Base-by-base conservation (phyloP, 2,888 invertebrate species). In the Scaptomyza parva region DNA sequence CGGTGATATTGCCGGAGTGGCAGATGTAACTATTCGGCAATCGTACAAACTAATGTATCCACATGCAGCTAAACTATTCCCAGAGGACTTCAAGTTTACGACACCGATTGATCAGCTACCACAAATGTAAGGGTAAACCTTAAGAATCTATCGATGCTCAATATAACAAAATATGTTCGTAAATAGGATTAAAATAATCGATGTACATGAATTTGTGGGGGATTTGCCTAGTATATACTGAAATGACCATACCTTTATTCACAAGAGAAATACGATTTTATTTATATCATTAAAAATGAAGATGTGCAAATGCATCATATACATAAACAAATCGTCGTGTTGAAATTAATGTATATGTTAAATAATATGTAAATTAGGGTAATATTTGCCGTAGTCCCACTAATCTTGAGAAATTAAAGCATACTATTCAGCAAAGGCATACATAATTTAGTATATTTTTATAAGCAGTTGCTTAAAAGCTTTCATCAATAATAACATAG, bases 1-100 rank as follows among this genome's bases (percentile, higher is more conserved):
- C 80, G 98, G 99, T 0, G 99, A 99, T 89, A 97, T 99, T 79
- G 98, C 99, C 33, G 99, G 99, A 35, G 99, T 98, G 0, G 99
- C 99, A 3, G 99, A 99, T 91, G 98, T 98, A 12, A 99, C 99
- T 1, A 99, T 99, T 78, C 93, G 98, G 26, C 98, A 99, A 90
- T 97, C 98, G 0, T 99, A 99, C 92, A 99, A 99, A 91, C 93
- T 98, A 33, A 98, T 99, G 97, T 97, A 97, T 90, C 98, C 98
- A 1, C 96, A 96, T 89, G 99, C 99, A 0, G 94, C 94, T 1
- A 96, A 96, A 87, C 93, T 99, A 1, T 99, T 99, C 92, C 99
- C 99, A 0, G 96, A 96, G 80, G 99, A 99, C 92, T 99, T 99
- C 92, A 97, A 96, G 92, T 99, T 99, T 90, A 95, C 95, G 12